Evolutionary conservation across 2,888 invertebrate species (phyloP), one percentile per base, ranked within the genome.

Genomic region (Coleophora deauratella): DNA sequence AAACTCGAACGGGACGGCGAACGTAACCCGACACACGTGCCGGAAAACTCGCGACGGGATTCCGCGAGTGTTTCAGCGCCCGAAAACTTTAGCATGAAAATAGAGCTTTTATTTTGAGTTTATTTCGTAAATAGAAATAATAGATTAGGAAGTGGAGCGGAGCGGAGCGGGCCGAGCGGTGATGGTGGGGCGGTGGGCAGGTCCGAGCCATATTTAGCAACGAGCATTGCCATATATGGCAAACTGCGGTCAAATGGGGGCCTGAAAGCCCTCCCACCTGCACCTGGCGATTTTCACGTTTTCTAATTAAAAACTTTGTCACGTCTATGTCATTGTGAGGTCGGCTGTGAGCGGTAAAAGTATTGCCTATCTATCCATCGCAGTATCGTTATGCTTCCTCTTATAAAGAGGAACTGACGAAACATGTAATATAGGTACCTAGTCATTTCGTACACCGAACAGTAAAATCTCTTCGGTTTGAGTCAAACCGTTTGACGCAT

Each of bases 161-260:
- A 62, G 67, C 72, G 68, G 28, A 37, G 35, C 27, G 33, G 14
- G 37, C 13, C 51, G 54, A 53, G 55, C 73, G 72, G 73, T 59
- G 62, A 70, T 80, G 78, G 87, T 88, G 81, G 21, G 78, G 88
- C 88, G 88, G 89, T 88, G 91, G 88, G 87, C 88, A 78, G 88
- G 86, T 89, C 90, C 89, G 88, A 88, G 88, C 92, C 92, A 90
- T 92, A 92, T 92, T 92, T 92, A 92, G 92, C 90, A 89, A 86
- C 89, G 88, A 86, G 87, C 89, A 89, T 87, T 91, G 87, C 92
- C 92, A 90, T 92, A 92, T 92, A 92, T 89, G 92, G 93, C 87
- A 89, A 88, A 69, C 90, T 88, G 88, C 89, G 88, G 87, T 90
- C 92, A 90, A 91, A 91, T 90, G 91, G 89, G 91, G 86, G 88